phyloP scores from a whole-genome alignment of 2,113 vertebrate species.

The Eira barbara region DNA sequence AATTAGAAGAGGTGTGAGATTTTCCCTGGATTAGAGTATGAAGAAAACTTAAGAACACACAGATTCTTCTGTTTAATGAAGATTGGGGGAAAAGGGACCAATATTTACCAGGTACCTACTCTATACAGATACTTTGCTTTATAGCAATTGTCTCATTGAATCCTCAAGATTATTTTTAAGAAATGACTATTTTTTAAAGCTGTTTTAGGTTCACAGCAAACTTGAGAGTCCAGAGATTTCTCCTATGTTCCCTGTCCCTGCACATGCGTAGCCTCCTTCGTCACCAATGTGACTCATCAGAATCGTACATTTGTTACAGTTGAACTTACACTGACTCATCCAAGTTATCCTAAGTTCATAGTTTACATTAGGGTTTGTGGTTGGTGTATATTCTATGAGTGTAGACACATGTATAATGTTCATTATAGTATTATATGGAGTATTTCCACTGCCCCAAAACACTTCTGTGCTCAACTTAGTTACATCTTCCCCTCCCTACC shows the following conservation, averaged over 20 bases:
- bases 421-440: neutral
- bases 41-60: neutral
- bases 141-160: neutral
- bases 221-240: neutral
- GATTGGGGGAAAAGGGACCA: neutral
- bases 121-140: neutral
- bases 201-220: neutral
- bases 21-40: neutral
- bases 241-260: neutral
- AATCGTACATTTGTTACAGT: neutral
- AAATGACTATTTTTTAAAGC: neutral
- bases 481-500: neutral
- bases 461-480: neutral
- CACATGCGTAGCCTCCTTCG: neutral
- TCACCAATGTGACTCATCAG: neutral
- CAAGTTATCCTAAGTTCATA: neutral
- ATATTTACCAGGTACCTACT: neutral
- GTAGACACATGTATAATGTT: neutral
- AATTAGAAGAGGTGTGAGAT: neutral
- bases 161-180: neutral
- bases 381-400: neutral
- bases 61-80: neutral
- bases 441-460: neutral
- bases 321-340: neutral
- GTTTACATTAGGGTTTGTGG: neutral